Evolutionary conservation across 35 echinoderm and acorn worm genomes (phyloP).

Genomic region (Anneissia japonica): DNA sequence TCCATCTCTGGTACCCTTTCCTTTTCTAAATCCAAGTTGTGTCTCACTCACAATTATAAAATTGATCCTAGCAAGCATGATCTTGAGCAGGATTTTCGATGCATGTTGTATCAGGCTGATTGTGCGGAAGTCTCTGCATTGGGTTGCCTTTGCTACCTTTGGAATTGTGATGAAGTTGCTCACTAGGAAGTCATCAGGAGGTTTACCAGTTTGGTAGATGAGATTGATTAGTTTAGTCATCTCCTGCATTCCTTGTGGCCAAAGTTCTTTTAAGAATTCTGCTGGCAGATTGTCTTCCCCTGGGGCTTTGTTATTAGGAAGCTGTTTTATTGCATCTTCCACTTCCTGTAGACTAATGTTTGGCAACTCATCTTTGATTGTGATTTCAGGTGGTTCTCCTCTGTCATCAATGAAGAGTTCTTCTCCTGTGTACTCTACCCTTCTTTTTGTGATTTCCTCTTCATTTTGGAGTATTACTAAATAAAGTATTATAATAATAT

Average conservation of each 20-base stretch:
- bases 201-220: no score
- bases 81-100: neutral
- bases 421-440: no score
- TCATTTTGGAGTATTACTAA: no score
- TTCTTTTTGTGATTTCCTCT: no score
- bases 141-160: neutral
- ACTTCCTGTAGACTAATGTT: no score
- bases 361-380: no score
- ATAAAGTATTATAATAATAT: no score
- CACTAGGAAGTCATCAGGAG: no score
- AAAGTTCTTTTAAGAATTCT: conserved; percentile 1
- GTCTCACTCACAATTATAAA: neutral
- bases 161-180: neutral
- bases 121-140: neutral
- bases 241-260: no score
- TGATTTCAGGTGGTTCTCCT: no score
- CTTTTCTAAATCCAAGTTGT: neutral
- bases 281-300: neutral
- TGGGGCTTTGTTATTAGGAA: neutral
- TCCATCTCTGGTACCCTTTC: neutral
- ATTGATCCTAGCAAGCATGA: neutral
- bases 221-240: no score
- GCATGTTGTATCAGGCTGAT: neutral
- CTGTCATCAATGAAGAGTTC: no score
- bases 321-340: neutral